A percentile compares a stretch with the other conserved stretches of the same genome.
Conservation (phyloP, 2,797 vertebrate species). For the Artibeus lituratus region DNA sequence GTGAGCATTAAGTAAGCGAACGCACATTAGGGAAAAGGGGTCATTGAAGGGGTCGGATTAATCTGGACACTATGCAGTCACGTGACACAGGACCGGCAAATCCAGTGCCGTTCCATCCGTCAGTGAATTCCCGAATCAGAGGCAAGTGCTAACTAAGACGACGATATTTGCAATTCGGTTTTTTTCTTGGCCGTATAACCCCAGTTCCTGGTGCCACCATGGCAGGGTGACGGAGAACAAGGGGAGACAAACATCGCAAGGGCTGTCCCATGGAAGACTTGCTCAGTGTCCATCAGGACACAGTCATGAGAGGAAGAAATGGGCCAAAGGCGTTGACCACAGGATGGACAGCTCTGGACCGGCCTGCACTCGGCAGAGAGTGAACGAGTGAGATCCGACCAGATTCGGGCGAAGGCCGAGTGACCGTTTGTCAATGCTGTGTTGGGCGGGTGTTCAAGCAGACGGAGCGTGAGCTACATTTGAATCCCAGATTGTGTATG, state of each 20-base stretch:
- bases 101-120: neutral
- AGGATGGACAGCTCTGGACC: neutral
- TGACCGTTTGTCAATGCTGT: neutral
- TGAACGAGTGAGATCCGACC: accelerated
- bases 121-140: neutral
- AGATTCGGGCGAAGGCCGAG: neutral
- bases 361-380: neutral
- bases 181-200: neutral
- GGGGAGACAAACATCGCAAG: neutral
- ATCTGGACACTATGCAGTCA: neutral
- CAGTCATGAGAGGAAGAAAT: too few relatives aligned
- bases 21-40: too few relatives aligned
- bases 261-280: neutral
- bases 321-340: neutral
- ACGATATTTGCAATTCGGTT: neutral
- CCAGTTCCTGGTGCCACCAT: neutral
- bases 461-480: neutral
- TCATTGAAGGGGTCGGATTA: too few relatives aligned
- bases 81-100: neutral
- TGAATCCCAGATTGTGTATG: neutral
- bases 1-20: too few relatives aligned
- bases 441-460: neutral
- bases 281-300: neutral
- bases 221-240: neutral
- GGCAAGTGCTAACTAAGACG: neutral